A percentile compares a stretch with the other conserved stretches of the same genome.
These are phyloP conservation scores for Illadopsis cleaveri DNA, from an alignment of 2,113 vertebrate genomes.

Conservation along the genomic window DNA sequence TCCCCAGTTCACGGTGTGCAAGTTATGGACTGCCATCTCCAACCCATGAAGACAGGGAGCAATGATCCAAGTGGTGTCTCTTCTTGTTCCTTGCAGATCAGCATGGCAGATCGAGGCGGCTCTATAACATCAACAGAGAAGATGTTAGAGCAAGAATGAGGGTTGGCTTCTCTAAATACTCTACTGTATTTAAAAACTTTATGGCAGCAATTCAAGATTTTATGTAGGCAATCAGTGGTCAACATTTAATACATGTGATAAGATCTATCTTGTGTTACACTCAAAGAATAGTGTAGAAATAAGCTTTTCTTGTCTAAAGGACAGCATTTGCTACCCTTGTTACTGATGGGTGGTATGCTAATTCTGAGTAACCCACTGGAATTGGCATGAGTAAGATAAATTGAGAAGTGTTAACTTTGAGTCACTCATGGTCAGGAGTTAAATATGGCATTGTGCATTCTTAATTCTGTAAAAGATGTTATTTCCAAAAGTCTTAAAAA, in stretches of 20 bases:
- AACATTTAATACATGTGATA: background rate
- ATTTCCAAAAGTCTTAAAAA: background rate
- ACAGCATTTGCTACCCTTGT: background rate
- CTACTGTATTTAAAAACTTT: background rate
- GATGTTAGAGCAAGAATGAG: background rate
- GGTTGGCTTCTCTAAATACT: background rate
- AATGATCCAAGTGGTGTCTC: background rate
- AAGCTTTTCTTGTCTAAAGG: background rate
- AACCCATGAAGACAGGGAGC: background rate
- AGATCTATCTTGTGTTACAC: background rate
- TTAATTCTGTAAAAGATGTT: background rate
- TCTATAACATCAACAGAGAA: background rate
- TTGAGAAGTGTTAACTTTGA: background rate
- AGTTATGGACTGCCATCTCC: background rate
- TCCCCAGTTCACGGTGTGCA: background rate
- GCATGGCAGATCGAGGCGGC: accelerated
- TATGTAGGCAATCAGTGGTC: background rate
- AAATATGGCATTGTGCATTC: background rate
- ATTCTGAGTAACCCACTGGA: background rate
- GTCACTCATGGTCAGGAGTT: background rate
- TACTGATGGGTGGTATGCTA: background rate
- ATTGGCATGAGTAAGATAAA: background rate
- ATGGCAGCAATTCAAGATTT: background rate
- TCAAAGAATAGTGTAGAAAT: background rate
- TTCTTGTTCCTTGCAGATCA: background rate